Evolutionary conservation across 2,888 invertebrate genomes (phyloP), one percentile per base, ranked within the genome.

Genomic region (Calameuta filiformis): DNA sequence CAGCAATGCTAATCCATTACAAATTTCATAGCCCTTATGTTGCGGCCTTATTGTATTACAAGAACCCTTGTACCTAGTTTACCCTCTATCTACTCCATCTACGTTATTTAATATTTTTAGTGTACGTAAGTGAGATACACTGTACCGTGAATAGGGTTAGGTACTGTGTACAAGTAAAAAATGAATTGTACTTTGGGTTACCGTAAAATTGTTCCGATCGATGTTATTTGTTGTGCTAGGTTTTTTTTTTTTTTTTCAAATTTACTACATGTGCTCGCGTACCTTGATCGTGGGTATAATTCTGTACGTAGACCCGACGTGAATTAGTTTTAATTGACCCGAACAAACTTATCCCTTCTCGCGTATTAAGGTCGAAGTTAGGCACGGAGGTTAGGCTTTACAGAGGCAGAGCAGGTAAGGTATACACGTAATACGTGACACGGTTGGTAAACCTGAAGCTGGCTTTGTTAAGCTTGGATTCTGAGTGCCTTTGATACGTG

Each of bases 401-500:
- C 87, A 87, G 87, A 87, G 87, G 86, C 87, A 85, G 87, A 88
- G 88, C 88, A 90, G 90, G 88, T 89, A 90, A 90, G 90, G 89
- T 89, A 89, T 89, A 89, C 90, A 89, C 88, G 88, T 89, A 87
- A 85, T 87, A 88, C 87, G 88, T 91, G 91, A 91, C 89, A 90
- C 91, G 91, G 88, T 91, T 91, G 89, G 90, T 88, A 91, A 91
- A 90, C 86, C 87, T 85, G 86, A 87, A 87, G 88, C 88, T 87
- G 90, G 91, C 91, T 91, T 91, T 91, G 91, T 91, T 91, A 91
- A 90, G 90, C 91, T 90, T 89, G 90, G 89, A 91, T 91, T 91
- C 91, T 90, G 91, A 91, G 91, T 91, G 91, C 91, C 91, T 91
- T 91, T 91, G 91, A 91, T 91, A 91, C 91, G 91, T 91, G 91